Evolutionary conservation across 1,140 invertebrate genomes (phyloP).

Genomic region (Musca domestica): DNA sequence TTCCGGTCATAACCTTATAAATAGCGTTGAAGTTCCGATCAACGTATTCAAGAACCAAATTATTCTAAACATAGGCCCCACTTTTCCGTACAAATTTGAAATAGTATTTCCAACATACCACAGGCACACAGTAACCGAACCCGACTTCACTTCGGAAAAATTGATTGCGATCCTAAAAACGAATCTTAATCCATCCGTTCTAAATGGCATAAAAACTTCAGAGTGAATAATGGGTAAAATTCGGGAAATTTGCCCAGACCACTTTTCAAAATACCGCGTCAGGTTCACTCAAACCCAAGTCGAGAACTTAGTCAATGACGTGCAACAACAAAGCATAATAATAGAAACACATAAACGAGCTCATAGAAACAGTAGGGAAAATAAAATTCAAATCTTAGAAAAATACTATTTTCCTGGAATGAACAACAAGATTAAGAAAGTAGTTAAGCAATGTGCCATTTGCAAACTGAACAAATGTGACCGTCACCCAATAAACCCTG

Average conservation of each 20-base stretch:
- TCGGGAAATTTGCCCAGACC: slow-evolving; percentile 22
- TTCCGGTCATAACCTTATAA: too few relatives aligned
- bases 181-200: slow-evolving; percentile 25
- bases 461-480: too few relatives aligned
- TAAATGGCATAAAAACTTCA: slow-evolving; percentile 23
- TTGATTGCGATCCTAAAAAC: slow-evolving; percentile 11
- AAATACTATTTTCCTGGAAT: slow-evolving; percentile 29
- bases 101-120: too few relatives aligned
- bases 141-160: background rate
- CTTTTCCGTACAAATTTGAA: too few relatives aligned
- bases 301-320: slow-evolving; percentile 22
- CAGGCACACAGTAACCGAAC: too few relatives aligned
- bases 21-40: too few relatives aligned
- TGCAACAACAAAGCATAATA: slow-evolving; percentile 25
- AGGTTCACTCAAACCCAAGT: slow-evolving; percentile 19
- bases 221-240: slow-evolving; percentile 27
- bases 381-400: too few relatives aligned
- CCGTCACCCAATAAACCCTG: too few relatives aligned
- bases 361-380: too few relatives aligned
- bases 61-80: too few relatives aligned
- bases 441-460: slow-evolving; percentile 26
- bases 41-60: too few relatives aligned
- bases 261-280: slow-evolving; percentile 25
- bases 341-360: too few relatives aligned
- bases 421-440: slow-evolving; percentile 24